Evolutionary conservation across 2,888 invertebrate genomes (phyloP), one percentile per base, ranked within the genome.

Genomic region (Melitaea athalia): DNA sequence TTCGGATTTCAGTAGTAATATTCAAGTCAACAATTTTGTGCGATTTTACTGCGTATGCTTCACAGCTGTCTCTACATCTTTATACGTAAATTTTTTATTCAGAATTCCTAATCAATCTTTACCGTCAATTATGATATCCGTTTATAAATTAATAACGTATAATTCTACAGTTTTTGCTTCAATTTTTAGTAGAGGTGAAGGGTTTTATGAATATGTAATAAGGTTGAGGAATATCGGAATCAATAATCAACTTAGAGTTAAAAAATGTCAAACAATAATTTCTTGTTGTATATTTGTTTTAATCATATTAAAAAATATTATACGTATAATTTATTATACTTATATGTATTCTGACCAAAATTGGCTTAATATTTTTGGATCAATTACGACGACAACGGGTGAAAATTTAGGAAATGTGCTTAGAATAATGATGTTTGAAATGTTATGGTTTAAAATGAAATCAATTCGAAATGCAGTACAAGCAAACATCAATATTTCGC

Each of bases 381-480:
- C 14, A 14, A 15, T 17, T 15, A 49, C 11, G 33, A 31, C 10
- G 3, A 33, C 33, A 7, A 1, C 50, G 7, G 38, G 57, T 38
- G n/a, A n/a, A 4, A 57, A 57, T 38, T 15, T 63, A 17, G 33
- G n/a, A 4, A 59, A 59, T 31, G 38, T 71, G 53, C 55, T 65
- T 3, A 60, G 59, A 49, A 33, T 68, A 0, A 59, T 68, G 45
- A 47, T 47, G 5, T 47, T 47, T 47, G 45, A 47, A 47, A 11
- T 47, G 1, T 47, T 47, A 5, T 63, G 67, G 59, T 31, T 14
- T 15, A 55, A 66, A 7, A 60, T 69, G n/a, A 67, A 64, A 53
- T 15, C 68, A 8, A 55, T 72, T 0, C 55, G 64, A 38, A 57
- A 42, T 10, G 47, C 59, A 0, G 60, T 72, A 14, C 60, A 70